Evolutionary conservation across 2,113 vertebrate genomes (phyloP), one percentile per base, ranked within the genome.

Genomic region (Notarius quadriscutis): DNA sequence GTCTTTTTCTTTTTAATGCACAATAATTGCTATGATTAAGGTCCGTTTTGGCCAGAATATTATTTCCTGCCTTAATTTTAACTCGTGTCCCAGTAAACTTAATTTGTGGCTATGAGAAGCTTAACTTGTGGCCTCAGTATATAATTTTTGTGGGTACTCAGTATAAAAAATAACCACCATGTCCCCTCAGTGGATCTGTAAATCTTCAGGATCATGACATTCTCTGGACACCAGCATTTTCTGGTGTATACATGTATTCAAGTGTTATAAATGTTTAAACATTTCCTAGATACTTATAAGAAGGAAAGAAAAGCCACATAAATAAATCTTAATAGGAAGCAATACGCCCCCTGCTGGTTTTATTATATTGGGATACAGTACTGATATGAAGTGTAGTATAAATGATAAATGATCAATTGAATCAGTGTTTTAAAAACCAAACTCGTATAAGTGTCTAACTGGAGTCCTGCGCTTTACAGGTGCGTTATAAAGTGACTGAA

Each of bases 401-500:
- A 41, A 41, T 41, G 41, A 77, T 77, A 25, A 6, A 53, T 53
- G 25, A 78, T 55, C 1, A 7, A 8, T 27, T 55, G 3, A 27
- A 4, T 27, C 0, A 18, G 7, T 25, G 22, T 69, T 34, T 50
- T 30, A 30, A n/a, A 55, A 69, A 30, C 5, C 0, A 78, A 58
- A 20, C 67, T 51, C 7, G 53, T 60, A 12, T 78, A 11, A 84
- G 62, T 77, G 84, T 48, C 22, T 27, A 17, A 51, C 25, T 30
- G 62, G 2, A 51, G 60, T 74, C 8, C 11, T 20, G 2, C 75
- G 65, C 25, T 86, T 5, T 92, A 62, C 75, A 98, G 97, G 97
- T 96, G 1, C 95, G 95, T 0, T 90, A 92, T 50, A 97, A 96
- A 93, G 97, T 99, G 85, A 98, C 95, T 3, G 93, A 95, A 75